Evolutionary conservation across 2,797 vertebrate genomes (phyloP), one percentile per base, ranked within the genome.

Genomic region (Champsocephalus gunnari): DNA sequence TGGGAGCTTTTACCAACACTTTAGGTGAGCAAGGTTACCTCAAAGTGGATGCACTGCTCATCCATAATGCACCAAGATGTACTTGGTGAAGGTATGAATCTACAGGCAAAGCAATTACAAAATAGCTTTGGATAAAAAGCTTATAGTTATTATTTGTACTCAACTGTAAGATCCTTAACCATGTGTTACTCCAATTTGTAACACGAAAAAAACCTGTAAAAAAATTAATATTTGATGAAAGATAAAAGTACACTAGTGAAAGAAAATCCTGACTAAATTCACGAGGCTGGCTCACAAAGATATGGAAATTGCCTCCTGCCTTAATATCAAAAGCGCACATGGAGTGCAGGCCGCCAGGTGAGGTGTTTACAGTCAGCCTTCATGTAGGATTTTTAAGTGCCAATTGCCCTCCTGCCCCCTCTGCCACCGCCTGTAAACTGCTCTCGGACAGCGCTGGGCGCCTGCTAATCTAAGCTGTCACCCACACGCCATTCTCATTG

Each of bases 401-500:
- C 82, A 86, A 44, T 75, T 76, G 81, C 77, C 53, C 57, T 66
- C 0, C 51, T 4, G 49, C 43, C 67, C 72, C 73, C 62, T 65
- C 71, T 50, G 62, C 71, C 69, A 10, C 43, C 0, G 14, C 50
- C 72, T 73, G 67, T 62, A 50, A 77, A 63, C 66, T 5, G 41
- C 79, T 66, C 51, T 63, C 28, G 59, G 81, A 82, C 76, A 11
- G 49, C 2, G 66, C 60, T 53, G 54, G 58, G 56, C 58, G 66
- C 62, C 69, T 75, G 72, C 63, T 84, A 83, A 87, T 87, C 76
- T 84, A 70, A 65, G 66, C 82, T 79, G 86, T 89, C 89, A 78
- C 82, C 83, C 81, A 64, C 80, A 60, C 13, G 3, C 72, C 64
- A 66, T 88, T 90, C 81, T 75, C 81, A 89, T 89, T 90, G 86